Evolutionary conservation across 1,140 invertebrate species (phyloP).

Genomic region (Agrypnia vestita): DNA sequence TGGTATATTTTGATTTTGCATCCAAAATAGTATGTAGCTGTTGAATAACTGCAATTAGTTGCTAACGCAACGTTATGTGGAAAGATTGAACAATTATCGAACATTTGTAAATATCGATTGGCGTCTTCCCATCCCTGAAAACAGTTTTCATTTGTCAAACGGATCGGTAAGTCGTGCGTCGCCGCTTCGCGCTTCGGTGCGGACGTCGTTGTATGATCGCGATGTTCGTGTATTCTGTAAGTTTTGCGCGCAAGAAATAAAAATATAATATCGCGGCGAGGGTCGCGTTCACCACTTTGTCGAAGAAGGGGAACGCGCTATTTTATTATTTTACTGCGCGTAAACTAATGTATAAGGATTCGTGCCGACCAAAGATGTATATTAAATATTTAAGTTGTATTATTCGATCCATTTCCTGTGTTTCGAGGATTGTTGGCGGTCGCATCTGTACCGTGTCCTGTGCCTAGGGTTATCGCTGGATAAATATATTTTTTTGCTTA

Average conservation of each 20-base stretch:
- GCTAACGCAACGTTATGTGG: too few species aligned
- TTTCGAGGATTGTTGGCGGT: too few species aligned
- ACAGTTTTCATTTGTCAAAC: too few species aligned
- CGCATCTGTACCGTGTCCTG: too few species aligned
- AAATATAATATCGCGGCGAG: too few species aligned
- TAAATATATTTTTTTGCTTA: not conserved
- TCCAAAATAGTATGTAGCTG: too few species aligned
- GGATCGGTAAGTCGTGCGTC: not conserved
- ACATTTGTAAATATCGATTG: not conserved
- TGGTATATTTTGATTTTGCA: too few species aligned
- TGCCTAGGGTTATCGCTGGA: too few species aligned
- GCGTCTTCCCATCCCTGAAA: not conserved
- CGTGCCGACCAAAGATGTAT: not conserved
- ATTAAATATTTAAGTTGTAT: constrained; percentile 27
- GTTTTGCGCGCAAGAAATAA: too few species aligned
- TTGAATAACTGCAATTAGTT: too few species aligned
- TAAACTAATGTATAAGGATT: not conserved
- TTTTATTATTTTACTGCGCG: too few species aligned
- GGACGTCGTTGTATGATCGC: not conserved
- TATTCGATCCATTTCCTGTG: constrained; percentile 15
- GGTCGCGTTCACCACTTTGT: not conserved
- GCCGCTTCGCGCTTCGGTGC: not conserved
- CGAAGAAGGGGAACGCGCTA: not conserved
- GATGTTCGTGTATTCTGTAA: not conserved
- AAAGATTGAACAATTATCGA: too few species aligned